These are phyloP conservation scores for Caenorhabditis sp. DNA, from an alignment of 2,888 invertebrate species.

Conservation along the genomic window DNA sequence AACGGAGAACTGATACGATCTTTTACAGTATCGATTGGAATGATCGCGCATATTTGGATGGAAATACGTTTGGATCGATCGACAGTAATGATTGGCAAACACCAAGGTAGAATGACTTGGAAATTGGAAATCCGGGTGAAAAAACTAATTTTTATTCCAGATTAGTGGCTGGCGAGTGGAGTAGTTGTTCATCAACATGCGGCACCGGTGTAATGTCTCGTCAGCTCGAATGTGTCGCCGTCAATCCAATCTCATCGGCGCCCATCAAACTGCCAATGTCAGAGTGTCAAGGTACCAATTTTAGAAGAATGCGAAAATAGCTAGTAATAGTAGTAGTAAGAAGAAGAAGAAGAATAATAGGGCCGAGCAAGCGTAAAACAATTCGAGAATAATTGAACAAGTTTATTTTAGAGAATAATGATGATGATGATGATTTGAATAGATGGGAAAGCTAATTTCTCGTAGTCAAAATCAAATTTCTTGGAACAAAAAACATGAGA, in stretches of 20 bases:
- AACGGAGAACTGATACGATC: no score
- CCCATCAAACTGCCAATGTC: constrained; percentile 65
- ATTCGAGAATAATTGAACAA: constrained; percentile 1
- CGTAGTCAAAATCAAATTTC: no score
- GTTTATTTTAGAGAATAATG: neutral
- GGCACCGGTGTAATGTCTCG: constrained; percentile 59
- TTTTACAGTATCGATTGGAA: constrained; percentile 56
- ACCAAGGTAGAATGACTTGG: constrained; percentile 30
- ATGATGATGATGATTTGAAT: no score
- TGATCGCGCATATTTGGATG: constrained; percentile 50
- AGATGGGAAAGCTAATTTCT: no score
- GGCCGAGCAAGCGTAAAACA: neutral
- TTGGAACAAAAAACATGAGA: no score
- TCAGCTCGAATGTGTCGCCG: constrained; percentile 58
- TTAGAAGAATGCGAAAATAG: neutral
- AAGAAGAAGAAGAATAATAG: neutral
- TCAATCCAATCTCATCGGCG: constrained; percentile 62
- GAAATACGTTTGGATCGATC: constrained; percentile 42
- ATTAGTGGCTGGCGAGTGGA: constrained; percentile 53
- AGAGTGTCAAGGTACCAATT: constrained; percentile 64
- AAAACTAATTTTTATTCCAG: constrained; percentile 20
- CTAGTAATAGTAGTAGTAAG: neutral
- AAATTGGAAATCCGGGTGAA: neutral
- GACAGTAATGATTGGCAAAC: constrained; percentile 42
- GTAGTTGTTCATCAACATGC: constrained; percentile 53